Conservation (phyloP, 1,140 invertebrate genomes). For the Coptotermes formosanus region DNA sequence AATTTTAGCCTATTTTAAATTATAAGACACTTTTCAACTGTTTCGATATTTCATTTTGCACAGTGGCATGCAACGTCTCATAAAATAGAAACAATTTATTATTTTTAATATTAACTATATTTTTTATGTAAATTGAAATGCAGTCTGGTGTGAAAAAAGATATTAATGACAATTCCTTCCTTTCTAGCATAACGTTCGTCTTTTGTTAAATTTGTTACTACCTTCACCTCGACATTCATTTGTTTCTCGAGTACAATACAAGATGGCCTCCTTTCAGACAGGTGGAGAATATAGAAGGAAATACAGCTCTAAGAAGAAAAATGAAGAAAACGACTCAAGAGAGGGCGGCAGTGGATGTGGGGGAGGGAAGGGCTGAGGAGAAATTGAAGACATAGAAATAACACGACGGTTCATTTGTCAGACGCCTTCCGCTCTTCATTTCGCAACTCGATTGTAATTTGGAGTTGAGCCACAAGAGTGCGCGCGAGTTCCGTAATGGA, state of each 20-base stretch:
- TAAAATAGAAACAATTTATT: not conserved
- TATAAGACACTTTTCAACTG: too few relatives aligned
- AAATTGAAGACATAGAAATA: conserved; percentile 19
- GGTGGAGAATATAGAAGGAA: conserved; percentile 14
- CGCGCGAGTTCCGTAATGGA: conserved; percentile 11
- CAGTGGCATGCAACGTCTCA: too few relatives aligned
- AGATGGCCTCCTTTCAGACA: conserved; percentile 17
- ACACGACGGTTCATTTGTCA: conserved; percentile 17
- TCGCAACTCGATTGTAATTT: conserved; percentile 12
- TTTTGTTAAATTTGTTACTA: conserved; percentile 17
- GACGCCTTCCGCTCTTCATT: conserved; percentile 16
- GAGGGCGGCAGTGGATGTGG: conserved; percentile 4
- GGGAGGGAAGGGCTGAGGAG: conserved; percentile 10
- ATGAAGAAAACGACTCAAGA: conserved; percentile 10
- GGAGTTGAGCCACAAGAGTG: conserved; percentile 16
- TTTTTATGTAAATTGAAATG: conserved; percentile 16
- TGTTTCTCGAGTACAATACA: conserved; percentile 16
- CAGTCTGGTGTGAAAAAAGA: not conserved
- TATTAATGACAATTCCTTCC: conserved; percentile 13
- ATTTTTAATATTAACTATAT: not conserved
- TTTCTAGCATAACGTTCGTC: conserved; percentile 6
- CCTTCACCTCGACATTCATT: conserved; percentile 15
- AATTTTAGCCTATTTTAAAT: too few relatives aligned
- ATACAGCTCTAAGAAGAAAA: conserved; percentile 19
- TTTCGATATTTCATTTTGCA: too few relatives aligned